Evolutionary conservation across 1,140 invertebrate genomes (phyloP).

Genomic region (Drosophila navojoa): DNA sequence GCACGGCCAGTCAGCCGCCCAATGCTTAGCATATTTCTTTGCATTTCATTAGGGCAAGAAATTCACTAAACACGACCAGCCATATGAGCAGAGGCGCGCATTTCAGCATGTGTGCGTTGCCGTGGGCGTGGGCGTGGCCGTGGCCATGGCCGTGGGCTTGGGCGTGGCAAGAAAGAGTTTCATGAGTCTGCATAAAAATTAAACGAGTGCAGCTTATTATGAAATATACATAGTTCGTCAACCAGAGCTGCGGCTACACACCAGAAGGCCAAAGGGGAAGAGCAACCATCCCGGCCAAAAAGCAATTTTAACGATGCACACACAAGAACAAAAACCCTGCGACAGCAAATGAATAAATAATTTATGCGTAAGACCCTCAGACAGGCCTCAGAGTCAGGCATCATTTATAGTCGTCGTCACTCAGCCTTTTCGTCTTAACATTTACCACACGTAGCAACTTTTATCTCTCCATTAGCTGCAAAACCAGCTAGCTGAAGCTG

Average conservation of each 20-base stretch:
- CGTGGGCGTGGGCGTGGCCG: too few species aligned
- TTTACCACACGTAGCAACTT: conserved; percentile 74
- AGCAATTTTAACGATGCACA: conserved; percentile 70
- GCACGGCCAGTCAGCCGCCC: background rate
- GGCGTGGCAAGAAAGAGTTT: conserved; percentile 20
- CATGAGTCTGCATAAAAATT: conserved; percentile 12
- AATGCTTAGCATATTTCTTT: conserved; percentile 16
- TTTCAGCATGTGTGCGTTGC: background rate
- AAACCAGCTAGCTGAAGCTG: conserved; percentile 2
- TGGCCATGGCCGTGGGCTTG: too few species aligned
- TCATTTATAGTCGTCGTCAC: conserved; percentile 55
- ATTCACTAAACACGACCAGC: conserved; percentile 15
- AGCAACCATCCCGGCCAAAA: background rate
- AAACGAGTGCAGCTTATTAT: conserved; percentile 58
- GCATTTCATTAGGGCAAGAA: conserved; percentile 33
- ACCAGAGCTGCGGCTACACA: conserved; percentile 1
- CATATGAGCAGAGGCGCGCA: conserved; percentile 26
- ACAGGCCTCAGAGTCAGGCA: conserved; percentile 27
- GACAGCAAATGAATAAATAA: conserved; percentile 79
- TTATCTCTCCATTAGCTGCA: conserved; percentile 78
- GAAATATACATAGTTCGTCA: conserved; percentile 48
- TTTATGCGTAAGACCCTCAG: conserved; percentile 64
- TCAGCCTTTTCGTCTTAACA: conserved; percentile 42
- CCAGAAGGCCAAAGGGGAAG: background rate
- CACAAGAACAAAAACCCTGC: conserved; percentile 51